Conservation (phyloP, 2,797 vertebrate species). For the Cryptoprocta ferox region DNA sequence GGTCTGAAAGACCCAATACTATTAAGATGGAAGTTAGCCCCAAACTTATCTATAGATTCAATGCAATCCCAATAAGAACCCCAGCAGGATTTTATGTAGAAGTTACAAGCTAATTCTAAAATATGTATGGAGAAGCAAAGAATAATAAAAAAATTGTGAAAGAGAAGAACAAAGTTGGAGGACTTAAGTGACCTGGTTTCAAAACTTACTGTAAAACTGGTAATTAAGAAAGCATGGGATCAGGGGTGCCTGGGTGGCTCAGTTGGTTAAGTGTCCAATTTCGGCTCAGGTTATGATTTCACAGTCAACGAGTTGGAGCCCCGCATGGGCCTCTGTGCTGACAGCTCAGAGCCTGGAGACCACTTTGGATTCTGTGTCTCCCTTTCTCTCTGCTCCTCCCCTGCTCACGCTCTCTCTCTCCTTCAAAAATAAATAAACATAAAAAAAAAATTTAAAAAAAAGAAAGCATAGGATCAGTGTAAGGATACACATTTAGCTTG, state of each 20-base stretch:
- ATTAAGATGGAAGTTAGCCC: background rate
- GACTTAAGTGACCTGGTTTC: background rate
- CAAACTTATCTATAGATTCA: background rate
- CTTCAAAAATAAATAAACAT: no score
- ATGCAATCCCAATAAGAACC: background rate
- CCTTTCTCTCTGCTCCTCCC: no score
- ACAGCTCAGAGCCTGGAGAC: no score
- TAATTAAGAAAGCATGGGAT: no score
- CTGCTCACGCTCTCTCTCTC: no score
- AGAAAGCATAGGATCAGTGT: background rate
- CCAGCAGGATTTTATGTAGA: background rate
- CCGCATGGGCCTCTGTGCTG: no score
- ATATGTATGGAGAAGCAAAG: background rate
- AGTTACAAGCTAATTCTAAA: background rate
- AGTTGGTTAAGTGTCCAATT: no score
- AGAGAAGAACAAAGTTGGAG: background rate
- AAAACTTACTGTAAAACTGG: background rate
- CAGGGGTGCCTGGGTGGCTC: no score
- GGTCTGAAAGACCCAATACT: background rate
- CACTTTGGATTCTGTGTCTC: no score
- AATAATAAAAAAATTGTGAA: background rate
- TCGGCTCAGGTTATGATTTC: no score
- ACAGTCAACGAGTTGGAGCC: no score
- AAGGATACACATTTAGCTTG: background rate
- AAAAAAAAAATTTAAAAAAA: background rate